Percentiles rank a stretch among this genome's conserved stretches.
These are phyloP conservation scores for Syngnathus typhle DNA, from an alignment of 2,113 vertebrate species.

Conservation along the genomic window DNA sequence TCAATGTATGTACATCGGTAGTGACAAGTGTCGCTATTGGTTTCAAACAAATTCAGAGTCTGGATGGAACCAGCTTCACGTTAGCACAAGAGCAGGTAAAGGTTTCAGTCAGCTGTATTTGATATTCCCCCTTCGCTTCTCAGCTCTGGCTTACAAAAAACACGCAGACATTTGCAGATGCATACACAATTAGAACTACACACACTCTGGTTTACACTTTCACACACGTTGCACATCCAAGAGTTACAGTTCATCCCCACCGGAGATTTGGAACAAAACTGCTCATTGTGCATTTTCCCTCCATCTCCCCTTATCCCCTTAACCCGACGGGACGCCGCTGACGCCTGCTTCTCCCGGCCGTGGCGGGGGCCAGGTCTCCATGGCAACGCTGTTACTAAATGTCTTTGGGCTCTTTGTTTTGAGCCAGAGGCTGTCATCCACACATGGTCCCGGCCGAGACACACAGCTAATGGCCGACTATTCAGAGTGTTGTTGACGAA, in stretches of 20 bases:
- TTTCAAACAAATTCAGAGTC: conserved; percentile 57
- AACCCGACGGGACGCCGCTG: conserved; percentile 47
- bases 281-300: conserved; percentile 47
- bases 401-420: conserved; percentile 52
- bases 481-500: neutral
- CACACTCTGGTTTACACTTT: conserved; percentile 23
- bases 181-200: conserved; percentile 6
- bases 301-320: conserved; percentile 5
- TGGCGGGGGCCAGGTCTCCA: conserved; percentile 59
- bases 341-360: conserved; percentile 58
- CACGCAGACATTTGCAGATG: neutral
- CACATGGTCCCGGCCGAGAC: conserved; percentile 25
- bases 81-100: conserved; percentile 66
- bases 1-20: conserved; percentile 64
- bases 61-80: conserved; percentile 56
- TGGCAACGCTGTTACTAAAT: conserved; percentile 60
- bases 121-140: conserved; percentile 36
- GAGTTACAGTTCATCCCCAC: conserved; percentile 44
- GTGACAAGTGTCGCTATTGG: conserved; percentile 61
- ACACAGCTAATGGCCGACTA: conserved; percentile 29
- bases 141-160: conserved; percentile 16
- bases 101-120: conserved; percentile 57
- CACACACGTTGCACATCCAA: conserved; percentile 40
- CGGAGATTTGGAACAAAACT: conserved; percentile 55
- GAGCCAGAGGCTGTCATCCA: conserved; percentile 5